Percentiles rank a stretch among this genome's conserved stretches.
These are phyloP conservation scores for Myzus persicae DNA, from an alignment of 1,140 invertebrate genomes.

Conservation along the genomic window DNA sequence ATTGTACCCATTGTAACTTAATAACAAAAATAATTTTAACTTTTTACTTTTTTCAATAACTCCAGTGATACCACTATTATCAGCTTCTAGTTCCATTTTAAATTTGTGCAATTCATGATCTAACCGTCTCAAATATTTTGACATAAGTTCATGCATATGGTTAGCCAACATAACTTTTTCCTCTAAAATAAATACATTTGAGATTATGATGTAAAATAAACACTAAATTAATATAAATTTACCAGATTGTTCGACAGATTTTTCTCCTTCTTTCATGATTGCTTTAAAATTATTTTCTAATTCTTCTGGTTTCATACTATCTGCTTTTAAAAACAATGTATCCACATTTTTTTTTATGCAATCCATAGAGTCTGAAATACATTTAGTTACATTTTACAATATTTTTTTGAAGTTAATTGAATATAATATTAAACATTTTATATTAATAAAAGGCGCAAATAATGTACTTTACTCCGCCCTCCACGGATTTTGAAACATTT, in stretches of 20 bases:
- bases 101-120: slow-evolving; percentile 97
- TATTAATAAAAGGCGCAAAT: not conserved
- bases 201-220: not conserved
- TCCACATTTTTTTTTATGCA: slow-evolving; percentile 90
- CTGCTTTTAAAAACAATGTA: slow-evolving; percentile 85
- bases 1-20: not conserved
- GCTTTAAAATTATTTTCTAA: slow-evolving; percentile 85
- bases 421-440: not conserved
- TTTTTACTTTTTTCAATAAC: slow-evolving; percentile 82
- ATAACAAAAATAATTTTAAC: not conserved
- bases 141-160: slow-evolving; percentile 93
- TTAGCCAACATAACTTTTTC: slow-evolving; percentile 85
- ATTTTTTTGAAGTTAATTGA: not conserved
- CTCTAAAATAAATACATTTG: slow-evolving; percentile 66
- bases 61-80: slow-evolving; percentile 97
- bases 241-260: slow-evolving; percentile 92
- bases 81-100: slow-evolving; percentile 97
- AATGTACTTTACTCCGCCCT: no score
- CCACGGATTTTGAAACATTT: no score
- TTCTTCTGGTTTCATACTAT: slow-evolving; percentile 80
- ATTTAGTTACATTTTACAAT: not conserved
- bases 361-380: slow-evolving; percentile 85
- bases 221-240: not conserved
- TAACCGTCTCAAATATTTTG: slow-evolving; percentile 88
- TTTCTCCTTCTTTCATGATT: slow-evolving; percentile 89